These are phyloP conservation scores for Mus caroli DNA, from an alignment of 2,797 vertebrate genomes.

Conservation along the genomic window DNA sequence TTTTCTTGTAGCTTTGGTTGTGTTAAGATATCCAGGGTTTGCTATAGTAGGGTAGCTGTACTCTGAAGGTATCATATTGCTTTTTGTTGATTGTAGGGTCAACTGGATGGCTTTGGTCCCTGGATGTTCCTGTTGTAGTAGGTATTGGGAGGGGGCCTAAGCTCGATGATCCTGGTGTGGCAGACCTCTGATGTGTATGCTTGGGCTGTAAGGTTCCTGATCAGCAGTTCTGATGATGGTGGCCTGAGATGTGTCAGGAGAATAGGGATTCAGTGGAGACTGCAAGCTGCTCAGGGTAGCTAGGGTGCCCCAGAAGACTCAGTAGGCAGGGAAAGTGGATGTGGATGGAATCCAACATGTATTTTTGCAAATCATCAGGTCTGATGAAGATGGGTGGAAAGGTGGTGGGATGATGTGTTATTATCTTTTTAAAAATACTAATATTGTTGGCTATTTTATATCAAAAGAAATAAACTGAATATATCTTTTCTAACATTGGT, in stretches of 20 bases:
- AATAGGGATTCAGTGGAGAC: neutral
- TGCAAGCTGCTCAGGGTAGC: neutral
- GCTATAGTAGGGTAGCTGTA: neutral
- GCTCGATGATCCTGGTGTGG: neutral
- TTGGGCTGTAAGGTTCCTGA: neutral
- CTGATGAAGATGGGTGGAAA: neutral
- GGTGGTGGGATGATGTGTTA: neutral
- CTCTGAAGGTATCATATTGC: neutral
- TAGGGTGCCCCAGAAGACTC: neutral
- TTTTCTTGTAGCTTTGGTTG: neutral
- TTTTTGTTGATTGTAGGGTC: neutral
- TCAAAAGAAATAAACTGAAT: conserved; percentile 26
- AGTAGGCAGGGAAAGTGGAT: neutral
- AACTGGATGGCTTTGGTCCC: neutral
- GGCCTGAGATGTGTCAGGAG: neutral
- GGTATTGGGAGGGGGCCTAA: neutral
- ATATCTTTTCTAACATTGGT: conserved; percentile 47
- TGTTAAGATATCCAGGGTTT: neutral
- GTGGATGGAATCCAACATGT: neutral
- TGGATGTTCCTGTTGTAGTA: neutral
- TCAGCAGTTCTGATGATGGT: neutral
- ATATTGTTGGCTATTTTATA: conserved; percentile 2
- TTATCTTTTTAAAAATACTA: neutral
- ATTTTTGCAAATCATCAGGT: neutral
- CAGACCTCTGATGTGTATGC: neutral